phyloP scores from a whole-genome alignment of 2,888 invertebrate species.

The Diploptera punctata region DNA sequence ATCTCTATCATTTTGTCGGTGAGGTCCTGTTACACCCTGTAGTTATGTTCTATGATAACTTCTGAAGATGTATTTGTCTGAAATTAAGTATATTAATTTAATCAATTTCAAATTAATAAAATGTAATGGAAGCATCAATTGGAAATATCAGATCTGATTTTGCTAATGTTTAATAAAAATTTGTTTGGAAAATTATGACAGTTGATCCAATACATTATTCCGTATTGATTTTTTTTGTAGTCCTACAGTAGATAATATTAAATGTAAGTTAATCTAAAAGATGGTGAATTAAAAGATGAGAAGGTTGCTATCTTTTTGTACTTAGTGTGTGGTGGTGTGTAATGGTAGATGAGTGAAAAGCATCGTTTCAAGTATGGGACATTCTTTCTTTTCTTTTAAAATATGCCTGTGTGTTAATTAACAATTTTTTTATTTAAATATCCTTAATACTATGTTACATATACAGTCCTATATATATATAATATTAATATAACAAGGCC shows the following conservation, averaged over 20 bases:
- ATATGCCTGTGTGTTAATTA: constrained; percentile 5
- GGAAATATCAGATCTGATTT: too few relatives aligned
- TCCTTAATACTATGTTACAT: constrained; percentile 15
- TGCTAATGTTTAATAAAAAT: too few relatives aligned
- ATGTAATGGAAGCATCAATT: too few relatives aligned
- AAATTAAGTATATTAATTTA: too few relatives aligned
- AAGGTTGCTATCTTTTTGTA: constrained; percentile 36
- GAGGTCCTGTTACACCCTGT: too few relatives aligned
- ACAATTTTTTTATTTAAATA: constrained; percentile 26
- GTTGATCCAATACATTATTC: background rate
- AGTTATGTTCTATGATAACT: too few relatives aligned
- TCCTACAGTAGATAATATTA: background rate
- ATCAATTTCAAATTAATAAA: too few relatives aligned
- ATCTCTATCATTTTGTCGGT: too few relatives aligned
- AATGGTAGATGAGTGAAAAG: constrained; percentile 31
- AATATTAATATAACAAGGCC: constrained; percentile 10
- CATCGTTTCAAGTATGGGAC: constrained; percentile 17
- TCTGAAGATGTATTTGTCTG: too few relatives aligned
- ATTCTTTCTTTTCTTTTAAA: background rate
- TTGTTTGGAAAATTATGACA: background rate
- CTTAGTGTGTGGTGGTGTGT: constrained; percentile 32
- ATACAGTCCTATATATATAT: background rate
- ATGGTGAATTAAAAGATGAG: background rate
- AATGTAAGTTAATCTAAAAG: constrained; percentile 7
- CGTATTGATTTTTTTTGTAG: background rate